phyloP scores from a whole-genome alignment of 2,888 invertebrate species.

The Ochropleura leucogaster region DNA sequence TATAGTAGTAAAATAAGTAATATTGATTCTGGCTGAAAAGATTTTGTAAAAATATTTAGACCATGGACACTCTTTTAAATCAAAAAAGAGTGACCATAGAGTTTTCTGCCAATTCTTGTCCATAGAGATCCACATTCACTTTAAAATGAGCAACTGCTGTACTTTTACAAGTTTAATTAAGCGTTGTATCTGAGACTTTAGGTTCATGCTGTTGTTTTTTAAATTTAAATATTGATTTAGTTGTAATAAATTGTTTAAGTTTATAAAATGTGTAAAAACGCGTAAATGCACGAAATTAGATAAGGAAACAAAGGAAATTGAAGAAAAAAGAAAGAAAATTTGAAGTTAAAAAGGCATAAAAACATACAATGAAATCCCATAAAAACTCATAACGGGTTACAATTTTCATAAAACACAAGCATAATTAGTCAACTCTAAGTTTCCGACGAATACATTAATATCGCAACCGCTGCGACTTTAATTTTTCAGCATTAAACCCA shows the following conservation, averaged over 20 bases:
- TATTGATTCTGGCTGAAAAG: background rate
- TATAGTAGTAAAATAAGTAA: too few relatives aligned
- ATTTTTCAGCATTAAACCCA: constrained; percentile 77
- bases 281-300: background rate
- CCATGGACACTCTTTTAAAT: too few relatives aligned
- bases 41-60: background rate
- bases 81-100: background rate
- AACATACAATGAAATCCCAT: constrained; percentile 10
- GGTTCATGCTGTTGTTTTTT: background rate
- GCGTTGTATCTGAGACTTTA: background rate
- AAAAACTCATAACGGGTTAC: background rate
- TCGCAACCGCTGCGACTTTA: constrained; percentile 68
- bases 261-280: background rate
- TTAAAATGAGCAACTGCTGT: background rate
- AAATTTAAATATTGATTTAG: background rate
- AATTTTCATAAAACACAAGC: constrained; percentile 30
- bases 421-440: constrained; percentile 59
- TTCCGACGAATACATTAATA: constrained; percentile 72
- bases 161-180: background rate
- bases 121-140: background rate
- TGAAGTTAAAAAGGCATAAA: background rate
- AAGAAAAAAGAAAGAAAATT: background rate
- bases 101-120: background rate
- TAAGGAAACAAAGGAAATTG: background rate
- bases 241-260: background rate